phyloP scores from a whole-genome alignment of 1,140 invertebrate species.

The Drosophila arizonae region DNA sequence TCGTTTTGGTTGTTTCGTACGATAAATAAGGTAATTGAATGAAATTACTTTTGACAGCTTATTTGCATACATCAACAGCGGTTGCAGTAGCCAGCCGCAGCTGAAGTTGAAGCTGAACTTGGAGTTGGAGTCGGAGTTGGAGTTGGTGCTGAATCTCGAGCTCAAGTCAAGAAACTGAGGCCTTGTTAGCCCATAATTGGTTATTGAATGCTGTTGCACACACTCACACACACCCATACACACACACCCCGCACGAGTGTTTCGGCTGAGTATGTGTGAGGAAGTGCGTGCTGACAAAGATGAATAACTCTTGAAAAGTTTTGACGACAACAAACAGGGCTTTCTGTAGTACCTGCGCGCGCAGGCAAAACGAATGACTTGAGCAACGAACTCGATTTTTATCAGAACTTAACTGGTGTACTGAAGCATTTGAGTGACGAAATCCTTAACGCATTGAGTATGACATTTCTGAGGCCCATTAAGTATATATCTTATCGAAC shows the following conservation, averaged over 20 bases:
- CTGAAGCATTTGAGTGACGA: constrained; percentile 4
- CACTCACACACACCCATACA: background rate
- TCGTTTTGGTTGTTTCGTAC: constrained; percentile 50
- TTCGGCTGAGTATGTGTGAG: constrained; percentile 53
- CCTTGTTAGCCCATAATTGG: constrained; percentile 80
- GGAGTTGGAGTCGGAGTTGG: constrained; percentile 7
- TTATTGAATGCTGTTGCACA: constrained; percentile 60
- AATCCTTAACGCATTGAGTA: constrained; percentile 4
- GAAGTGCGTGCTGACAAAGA: constrained; percentile 73
- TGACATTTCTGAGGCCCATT: background rate
- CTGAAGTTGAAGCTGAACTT: constrained; percentile 24
- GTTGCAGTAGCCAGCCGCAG: constrained; percentile 38
- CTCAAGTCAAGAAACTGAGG: constrained; percentile 29
- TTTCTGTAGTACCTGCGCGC: constrained; percentile 15
- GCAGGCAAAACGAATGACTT: constrained; percentile 49
- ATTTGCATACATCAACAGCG: constrained; percentile 79
- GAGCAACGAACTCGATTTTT: constrained; percentile 37
- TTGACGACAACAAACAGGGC: constrained; percentile 27
- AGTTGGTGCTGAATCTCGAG: constrained; percentile 5
- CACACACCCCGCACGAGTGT: constrained; percentile 21
- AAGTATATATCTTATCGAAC: constrained; percentile 1
- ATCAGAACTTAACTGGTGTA: background rate
- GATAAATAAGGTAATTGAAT: constrained; percentile 81
- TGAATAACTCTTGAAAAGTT: constrained; percentile 51
- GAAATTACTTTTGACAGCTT: constrained; percentile 82